phyloP scores from a whole-genome alignment of 1,140 invertebrate species.

The Caenorhabditis brenneri region DNA sequence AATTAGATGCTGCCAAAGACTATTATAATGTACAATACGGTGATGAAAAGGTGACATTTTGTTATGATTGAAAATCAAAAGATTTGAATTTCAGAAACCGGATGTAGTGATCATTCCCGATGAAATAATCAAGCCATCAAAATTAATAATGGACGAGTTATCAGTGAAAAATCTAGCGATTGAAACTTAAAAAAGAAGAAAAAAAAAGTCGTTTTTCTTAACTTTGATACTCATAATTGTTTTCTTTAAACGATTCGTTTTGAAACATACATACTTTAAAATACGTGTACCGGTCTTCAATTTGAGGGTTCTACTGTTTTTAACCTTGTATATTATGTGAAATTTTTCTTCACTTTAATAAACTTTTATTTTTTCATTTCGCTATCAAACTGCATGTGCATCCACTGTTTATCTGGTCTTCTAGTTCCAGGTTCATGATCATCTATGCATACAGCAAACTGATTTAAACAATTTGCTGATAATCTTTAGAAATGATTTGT shows the following conservation, averaged over 20 bases:
- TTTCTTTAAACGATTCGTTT: not conserved
- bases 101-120: not conserved
- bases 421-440: no score
- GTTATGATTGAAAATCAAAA: not conserved
- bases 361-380: no score
- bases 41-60: constrained; percentile 44
- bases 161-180: not conserved
- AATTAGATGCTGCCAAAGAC: constrained; percentile 66
- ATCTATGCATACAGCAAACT: no score
- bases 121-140: constrained; percentile 25
- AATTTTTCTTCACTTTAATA: not conserved
- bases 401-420: no score
- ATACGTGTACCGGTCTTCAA: constrained; percentile 10
- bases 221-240: not conserved
- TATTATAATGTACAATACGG: constrained; percentile 68
- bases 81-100: not conserved
- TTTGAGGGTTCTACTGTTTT: constrained; percentile 13
- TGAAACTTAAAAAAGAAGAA: not conserved
- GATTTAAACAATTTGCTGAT: no score
- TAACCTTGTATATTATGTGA: not conserved
- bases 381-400: no score
- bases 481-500: no score
- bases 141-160: constrained; percentile 33
- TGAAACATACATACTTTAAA: constrained; percentile 27
- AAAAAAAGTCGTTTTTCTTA: not conserved